phyloP scores from a whole-genome alignment of 2,888 invertebrate genomes.

The Ditylenchus weischeri region DNA sequence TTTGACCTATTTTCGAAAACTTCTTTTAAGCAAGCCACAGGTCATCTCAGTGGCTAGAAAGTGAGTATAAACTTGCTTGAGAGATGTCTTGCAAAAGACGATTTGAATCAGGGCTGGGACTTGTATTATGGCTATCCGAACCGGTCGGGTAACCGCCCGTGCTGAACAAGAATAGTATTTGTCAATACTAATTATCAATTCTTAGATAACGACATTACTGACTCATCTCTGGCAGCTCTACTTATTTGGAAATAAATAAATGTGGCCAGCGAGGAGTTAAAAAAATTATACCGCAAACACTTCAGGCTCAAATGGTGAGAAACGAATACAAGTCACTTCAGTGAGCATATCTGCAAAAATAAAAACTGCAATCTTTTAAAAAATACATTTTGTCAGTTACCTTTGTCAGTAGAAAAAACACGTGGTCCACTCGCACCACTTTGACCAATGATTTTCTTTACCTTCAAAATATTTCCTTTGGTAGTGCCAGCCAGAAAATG shows the following conservation, averaged over 20 bases:
- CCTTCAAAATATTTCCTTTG: neutral
- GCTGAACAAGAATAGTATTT: no score
- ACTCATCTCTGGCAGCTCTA: no score
- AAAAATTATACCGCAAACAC: neutral
- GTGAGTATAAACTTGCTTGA: no score
- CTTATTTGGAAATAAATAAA: neutral
- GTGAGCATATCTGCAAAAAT: neutral
- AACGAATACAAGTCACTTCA: neutral
- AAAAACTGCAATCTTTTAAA: neutral
- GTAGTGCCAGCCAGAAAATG: conserved; percentile 1
- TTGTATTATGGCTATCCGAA: no score
- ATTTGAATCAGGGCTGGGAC: no score
- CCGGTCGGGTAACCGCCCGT: no score
- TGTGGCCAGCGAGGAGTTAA: neutral
- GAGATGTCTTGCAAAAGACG: no score
- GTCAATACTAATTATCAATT: no score
- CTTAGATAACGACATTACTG: no score
- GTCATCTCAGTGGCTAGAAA: no score
- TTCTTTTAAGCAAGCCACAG: no score
- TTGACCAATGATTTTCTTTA: neutral
- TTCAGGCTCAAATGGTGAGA: conserved; percentile 4
- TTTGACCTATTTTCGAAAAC: no score
- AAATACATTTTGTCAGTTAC: neutral
- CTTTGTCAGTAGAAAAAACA: conserved; percentile 1
- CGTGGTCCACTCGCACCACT: neutral